phyloP scores from a whole-genome alignment of 2,888 invertebrate genomes.

The Steromphala cineraria region DNA sequence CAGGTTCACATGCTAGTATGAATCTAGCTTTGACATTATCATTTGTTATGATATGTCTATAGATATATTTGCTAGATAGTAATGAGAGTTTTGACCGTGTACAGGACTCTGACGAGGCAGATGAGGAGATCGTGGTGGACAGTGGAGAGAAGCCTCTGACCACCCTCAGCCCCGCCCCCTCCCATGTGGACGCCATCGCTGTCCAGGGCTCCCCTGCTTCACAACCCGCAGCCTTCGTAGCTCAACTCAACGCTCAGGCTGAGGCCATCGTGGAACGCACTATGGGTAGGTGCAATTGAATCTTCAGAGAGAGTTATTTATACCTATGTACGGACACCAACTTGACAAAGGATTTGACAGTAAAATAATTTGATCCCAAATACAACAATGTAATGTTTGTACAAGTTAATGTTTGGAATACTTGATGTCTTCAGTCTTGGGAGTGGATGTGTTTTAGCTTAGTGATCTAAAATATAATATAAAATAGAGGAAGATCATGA shows the following conservation, averaged over 20 bases:
- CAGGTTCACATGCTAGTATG: too few species aligned
- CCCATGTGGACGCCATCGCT: background rate
- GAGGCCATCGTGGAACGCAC: conserved; percentile 62
- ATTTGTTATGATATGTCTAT: too few species aligned
- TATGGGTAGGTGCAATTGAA: conserved; percentile 38
- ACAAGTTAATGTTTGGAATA: too few species aligned
- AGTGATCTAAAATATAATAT: too few species aligned
- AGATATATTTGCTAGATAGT: too few species aligned
- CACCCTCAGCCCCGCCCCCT: background rate
- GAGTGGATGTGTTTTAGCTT: too few species aligned
- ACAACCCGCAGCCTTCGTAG: conserved; percentile 9
- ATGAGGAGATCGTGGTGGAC: conserved; percentile 40
- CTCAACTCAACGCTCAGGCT: conserved; percentile 55
- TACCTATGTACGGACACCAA: background rate
- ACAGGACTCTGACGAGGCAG: conserved; percentile 27
- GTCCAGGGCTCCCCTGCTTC: background rate
- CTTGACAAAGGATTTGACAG: background rate
- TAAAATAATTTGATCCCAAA: too few species aligned
- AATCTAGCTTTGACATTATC: too few species aligned
- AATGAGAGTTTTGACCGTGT: too few species aligned
- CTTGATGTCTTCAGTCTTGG: too few species aligned
- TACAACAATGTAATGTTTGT: too few species aligned
- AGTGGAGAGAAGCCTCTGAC: conserved; percentile 12
- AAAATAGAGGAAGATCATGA: too few species aligned
- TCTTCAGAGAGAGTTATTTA: background rate